Base-by-base conservation (phyloP, 1,140 invertebrate genomes). In the Diuraphis noxia region DNA sequence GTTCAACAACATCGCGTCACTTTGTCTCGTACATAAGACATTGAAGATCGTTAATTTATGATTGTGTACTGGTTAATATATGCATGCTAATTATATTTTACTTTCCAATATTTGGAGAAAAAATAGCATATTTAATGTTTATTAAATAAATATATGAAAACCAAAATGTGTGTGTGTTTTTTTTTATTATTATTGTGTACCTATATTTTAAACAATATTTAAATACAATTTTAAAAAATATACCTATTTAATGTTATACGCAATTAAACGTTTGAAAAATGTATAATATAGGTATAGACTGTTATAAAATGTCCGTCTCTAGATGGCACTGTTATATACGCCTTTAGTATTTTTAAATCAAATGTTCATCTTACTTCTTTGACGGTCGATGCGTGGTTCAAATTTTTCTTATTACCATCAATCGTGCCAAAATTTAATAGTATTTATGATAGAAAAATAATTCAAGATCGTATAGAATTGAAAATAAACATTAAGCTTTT, bases 121-220 rank as follows among this genome's bases (percentile, higher is more conserved):
- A 36, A 52, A 88, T 88, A 63, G 86, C 86, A 88, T 91, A 91
- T 91, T 91, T 82, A 82, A 91, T 81, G 72, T 91, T 91, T 91
- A 91, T 91, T 91, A 91, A 91, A 91, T 91, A 91, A 91, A 91
- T 79, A 82, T n/a, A 23, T 81, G n/a, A 82, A 91, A 91, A 88
- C 52, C 41, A 49, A 91, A 34, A 79, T 23, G 2, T 43, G n/a
- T 43, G n/a, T 43, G 52, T 89, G 43, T 23, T 77, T 89, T 77
- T 72, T 77, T 25, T 34, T 25, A 30, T 43, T 85, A 21, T 36
- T 2, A 19, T 43, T n/a, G n/a, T n/a, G n/a, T n/a, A n/a, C n/a
- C n/a, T 2, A 30, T 43, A n/a, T 84, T 41, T 84, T 34, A 72
- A 72, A 6, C 56, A n/a, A 4, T 13, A n/a, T n/a, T n/a, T n/a